phyloP scores from a whole-genome alignment of 2,888 invertebrate species.

The Megastigmus dorsalis region DNA sequence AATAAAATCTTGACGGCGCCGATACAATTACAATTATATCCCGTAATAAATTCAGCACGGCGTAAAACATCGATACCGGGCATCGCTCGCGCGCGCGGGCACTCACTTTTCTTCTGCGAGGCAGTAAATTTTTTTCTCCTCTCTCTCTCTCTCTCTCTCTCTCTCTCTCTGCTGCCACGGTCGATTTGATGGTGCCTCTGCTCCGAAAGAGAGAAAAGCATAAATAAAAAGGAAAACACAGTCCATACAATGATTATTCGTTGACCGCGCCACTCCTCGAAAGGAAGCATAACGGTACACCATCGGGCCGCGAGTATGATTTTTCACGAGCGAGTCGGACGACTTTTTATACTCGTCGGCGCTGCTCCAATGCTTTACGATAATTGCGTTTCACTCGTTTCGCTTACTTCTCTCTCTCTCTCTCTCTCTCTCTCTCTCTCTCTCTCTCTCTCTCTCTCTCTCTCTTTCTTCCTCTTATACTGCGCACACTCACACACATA shows the following conservation, averaged over 20 bases:
- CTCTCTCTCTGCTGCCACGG: too few species aligned
- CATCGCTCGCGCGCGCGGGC: too few species aligned
- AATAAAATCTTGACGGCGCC: too few species aligned
- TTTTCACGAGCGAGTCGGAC: slow-evolving; percentile 19
- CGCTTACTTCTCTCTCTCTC: not conserved
- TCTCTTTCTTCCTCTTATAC: not conserved
- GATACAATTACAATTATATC: too few species aligned
- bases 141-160: too few species aligned
- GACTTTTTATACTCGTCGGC: slow-evolving; percentile 20
- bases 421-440: slow-evolving; percentile 26
- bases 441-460: not conserved
- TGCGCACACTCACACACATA: too few species aligned
- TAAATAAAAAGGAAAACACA: slow-evolving; percentile 17
- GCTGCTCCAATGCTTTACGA: too few species aligned
- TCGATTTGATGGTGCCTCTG: slow-evolving; percentile 23
- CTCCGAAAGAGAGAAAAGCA: not conserved
- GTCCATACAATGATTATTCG: slow-evolving; percentile 29
- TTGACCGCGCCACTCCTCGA: slow-evolving; percentile 6
- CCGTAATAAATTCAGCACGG: too few species aligned
- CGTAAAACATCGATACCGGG: too few species aligned
- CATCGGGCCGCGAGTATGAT: not conserved
- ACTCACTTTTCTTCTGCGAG: too few species aligned
- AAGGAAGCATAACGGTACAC: not conserved
- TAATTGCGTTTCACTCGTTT: too few species aligned
- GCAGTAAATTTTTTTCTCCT: not conserved